phyloP scores from a whole-genome alignment of 1,140 invertebrate species.

The Drosophila virilis region DNA sequence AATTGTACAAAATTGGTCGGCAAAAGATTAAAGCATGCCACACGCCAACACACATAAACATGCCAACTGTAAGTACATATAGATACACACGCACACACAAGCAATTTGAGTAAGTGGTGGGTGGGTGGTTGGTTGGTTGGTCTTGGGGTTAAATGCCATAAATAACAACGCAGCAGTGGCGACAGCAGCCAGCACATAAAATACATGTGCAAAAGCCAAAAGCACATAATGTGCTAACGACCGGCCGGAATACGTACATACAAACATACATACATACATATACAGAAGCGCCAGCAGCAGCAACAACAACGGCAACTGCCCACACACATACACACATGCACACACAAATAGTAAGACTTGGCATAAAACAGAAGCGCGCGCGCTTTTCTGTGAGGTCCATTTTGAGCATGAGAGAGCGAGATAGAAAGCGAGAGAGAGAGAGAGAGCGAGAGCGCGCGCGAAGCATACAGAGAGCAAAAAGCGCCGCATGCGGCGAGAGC shows the following conservation, averaged over 20 bases:
- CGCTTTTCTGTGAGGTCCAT: constrained; percentile 46
- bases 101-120: constrained; percentile 67
- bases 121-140: constrained; percentile 30
- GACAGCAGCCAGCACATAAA: constrained; percentile 67
- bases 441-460: constrained; percentile 13
- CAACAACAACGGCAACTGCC: not conserved
- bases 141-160: constrained; percentile 74
- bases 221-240: constrained; percentile 60
- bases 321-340: constrained; percentile 10
- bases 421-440: not conserved
- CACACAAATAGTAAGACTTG: constrained; percentile 54
- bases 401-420: constrained; percentile 29
- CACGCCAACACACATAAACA: constrained; percentile 33
- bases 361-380: constrained; percentile 53
- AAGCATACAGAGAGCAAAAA: constrained; percentile 41
- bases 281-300: constrained; percentile 14
- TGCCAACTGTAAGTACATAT: constrained; percentile 1
- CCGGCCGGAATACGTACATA: constrained; percentile 59
- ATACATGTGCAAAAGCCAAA: constrained; percentile 44
- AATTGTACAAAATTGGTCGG: constrained; percentile 70
- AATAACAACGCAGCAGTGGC: constrained; percentile 70
- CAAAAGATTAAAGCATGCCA: constrained; percentile 69
- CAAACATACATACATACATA: constrained; percentile 26
- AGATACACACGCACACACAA: constrained; percentile 12
- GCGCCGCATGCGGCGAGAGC: constrained; percentile 50